A percentile compares a stretch with the other conserved stretches of the same genome.
Conservation (phyloP, 2,888 invertebrate genomes). For the Coelopa pilipes region DNA sequence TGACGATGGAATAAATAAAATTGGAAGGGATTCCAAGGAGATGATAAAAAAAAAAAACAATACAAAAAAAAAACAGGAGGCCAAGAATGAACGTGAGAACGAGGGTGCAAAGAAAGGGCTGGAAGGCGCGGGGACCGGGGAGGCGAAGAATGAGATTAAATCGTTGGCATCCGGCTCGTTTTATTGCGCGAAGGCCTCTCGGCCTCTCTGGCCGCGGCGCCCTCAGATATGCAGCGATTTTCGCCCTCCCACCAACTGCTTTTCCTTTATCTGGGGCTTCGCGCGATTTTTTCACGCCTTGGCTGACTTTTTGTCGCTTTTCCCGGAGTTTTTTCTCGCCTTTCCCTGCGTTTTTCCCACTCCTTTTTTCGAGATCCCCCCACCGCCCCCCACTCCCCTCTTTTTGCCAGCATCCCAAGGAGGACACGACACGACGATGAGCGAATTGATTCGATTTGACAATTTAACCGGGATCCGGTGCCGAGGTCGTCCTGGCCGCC, state of each 20-base stretch:
- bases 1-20: too few relatives aligned
- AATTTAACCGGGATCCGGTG: constrained; percentile 27
- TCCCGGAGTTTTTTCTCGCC: too few relatives aligned
- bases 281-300: not conserved
- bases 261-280: too few relatives aligned
- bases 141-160: constrained; percentile 8
- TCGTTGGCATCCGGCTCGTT: constrained; percentile 3
- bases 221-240: constrained; percentile 8
- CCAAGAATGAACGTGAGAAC: not conserved
- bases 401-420: too few relatives aligned
- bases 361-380: too few relatives aligned
- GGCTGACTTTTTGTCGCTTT: too few relatives aligned
- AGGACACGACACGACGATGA: not conserved
- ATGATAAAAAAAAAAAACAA: not conserved
- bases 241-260: not conserved
- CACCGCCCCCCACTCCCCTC: too few relatives aligned
- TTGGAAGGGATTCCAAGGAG: too few relatives aligned
- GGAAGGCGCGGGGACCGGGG: too few relatives aligned
- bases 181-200: not conserved
- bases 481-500: not conserved
- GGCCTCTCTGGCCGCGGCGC: not conserved
- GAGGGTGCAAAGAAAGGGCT: too few relatives aligned
- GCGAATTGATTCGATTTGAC: constrained; percentile 47
- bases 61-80: too few relatives aligned
- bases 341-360: not conserved